A percentile compares a stretch with the other conserved stretches of the same genome.
These are phyloP conservation scores for Leucoma salicis DNA, from an alignment of 2,888 invertebrate species.

Conservation along the genomic window DNA sequence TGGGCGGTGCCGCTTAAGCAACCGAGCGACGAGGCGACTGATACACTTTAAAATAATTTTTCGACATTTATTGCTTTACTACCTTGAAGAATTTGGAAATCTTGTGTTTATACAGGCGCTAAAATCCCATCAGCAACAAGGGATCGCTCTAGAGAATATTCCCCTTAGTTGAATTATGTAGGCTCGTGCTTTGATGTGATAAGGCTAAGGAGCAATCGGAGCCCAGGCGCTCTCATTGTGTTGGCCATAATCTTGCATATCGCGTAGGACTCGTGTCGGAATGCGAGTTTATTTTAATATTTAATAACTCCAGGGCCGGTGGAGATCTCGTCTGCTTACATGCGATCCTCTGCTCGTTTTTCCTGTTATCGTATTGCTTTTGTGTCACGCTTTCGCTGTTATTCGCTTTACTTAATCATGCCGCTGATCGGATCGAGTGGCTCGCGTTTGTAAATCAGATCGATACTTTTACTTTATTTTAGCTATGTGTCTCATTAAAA, in stretches of 20 bases:
- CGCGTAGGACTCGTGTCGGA: conserved; percentile 77
- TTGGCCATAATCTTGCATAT: conserved; percentile 75
- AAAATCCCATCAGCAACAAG: conserved; percentile 53
- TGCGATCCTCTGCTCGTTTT: conserved; percentile 75
- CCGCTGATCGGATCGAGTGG: conserved; percentile 58
- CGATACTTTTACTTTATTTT: conserved; percentile 22
- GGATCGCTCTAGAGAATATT: conserved; percentile 46
- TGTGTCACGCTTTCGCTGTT: conserved; percentile 75
- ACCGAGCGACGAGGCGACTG: conserved; percentile 59
- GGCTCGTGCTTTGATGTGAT: conserved; percentile 73
- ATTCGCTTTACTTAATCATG: conserved; percentile 73
- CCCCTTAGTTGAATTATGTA: conserved; percentile 65
- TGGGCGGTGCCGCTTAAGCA: conserved; percentile 59
- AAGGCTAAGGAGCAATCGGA: conserved; percentile 68
- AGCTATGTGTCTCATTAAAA: conserved; percentile 52
- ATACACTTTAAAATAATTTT: conserved; percentile 44
- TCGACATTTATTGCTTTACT: conserved; percentile 25
- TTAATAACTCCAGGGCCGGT: conserved; percentile 77
- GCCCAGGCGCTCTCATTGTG: conserved; percentile 74
- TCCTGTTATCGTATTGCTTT: conserved; percentile 73
- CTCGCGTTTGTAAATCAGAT: conserved; percentile 52
- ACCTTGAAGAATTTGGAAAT: conserved; percentile 32
- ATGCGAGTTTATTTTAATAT: conserved; percentile 82
- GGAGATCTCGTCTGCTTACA: conserved; percentile 72
- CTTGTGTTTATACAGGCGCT: conserved; percentile 48